Base-by-base conservation (phyloP, 2,797 vertebrate species). In the Helarctos malayanus region DNA sequence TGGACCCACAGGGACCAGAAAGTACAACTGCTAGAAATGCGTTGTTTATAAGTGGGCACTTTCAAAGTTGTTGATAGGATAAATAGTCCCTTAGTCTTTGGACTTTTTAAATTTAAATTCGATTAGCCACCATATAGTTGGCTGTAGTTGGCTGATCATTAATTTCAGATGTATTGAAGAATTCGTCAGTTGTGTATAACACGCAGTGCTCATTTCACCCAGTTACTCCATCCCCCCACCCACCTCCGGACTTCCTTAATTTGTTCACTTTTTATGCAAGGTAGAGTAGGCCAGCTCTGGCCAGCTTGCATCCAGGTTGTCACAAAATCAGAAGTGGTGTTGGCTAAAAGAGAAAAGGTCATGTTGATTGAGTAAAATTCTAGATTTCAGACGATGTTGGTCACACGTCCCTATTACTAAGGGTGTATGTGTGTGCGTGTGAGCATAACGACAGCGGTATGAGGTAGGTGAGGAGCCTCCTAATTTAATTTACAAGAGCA, bases 381-480 rank as follows among this genome's bases (percentile, higher is more conserved):
- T n/a, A 12, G n/a, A 32, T 73, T 90, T 79, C 56, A 75, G 75
- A 10, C 69, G 32, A 0, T n/a, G 8, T 45, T 12, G 54, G 54
- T 35, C 14, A 47, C 80, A 45, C 12, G 4, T 94, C n/a, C 11
- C 91, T 68, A 0, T 78, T 84, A 7, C 56, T 63, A 29, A 91
- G 79, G 27, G 86, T 23, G 52, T 0, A 7, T 19, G 0, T 19
- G 19, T 41, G 7, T 56, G n/a, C 32, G 41, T 32, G 41, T 11
- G 29, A 35, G 68, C 29, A 8, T 18, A 56, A 52, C 16, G 65
- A 8, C 13, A n/a, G 47, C 2, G 0, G 1, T 9, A 0, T n/a
- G 89, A 65, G 27, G 4, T 12, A 0, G 41, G 57, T 91, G 90
- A 61, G 18, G 35, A 61, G 78, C 76, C n/a, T 11, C 57, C 83